phyloP scores from a whole-genome alignment of 1,140 invertebrate species.

The Drosophila elegans region DNA sequence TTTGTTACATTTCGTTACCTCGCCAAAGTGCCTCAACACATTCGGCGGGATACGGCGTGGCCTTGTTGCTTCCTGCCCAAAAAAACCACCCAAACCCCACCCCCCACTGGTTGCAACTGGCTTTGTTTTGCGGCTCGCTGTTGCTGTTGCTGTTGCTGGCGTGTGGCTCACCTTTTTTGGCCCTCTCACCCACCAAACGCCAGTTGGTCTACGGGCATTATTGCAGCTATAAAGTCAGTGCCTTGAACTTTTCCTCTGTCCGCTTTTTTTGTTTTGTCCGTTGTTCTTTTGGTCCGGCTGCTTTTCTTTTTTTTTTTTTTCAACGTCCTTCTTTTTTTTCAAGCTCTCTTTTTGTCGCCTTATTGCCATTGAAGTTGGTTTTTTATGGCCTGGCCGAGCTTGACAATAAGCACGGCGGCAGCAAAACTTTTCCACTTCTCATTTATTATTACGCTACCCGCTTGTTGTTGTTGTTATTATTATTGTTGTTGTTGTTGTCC shows the following conservation, averaged over 20 bases:
- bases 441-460: conserved; percentile 76
- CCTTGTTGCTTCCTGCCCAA: conserved; percentile 49
- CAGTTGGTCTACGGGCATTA: conserved; percentile 54
- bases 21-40: conserved; percentile 79
- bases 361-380: conserved; percentile 81
- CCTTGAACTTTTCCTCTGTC: conserved; percentile 72
- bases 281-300: conserved; percentile 62
- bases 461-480: conserved; percentile 27
- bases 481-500: conserved; percentile 49
- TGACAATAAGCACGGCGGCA: conserved; percentile 80
- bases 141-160: conserved; percentile 31
- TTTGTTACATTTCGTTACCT: conserved; percentile 82
- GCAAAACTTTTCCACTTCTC: conserved; percentile 81
- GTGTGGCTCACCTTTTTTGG: conserved; percentile 67
- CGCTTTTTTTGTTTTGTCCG: conserved; percentile 42
- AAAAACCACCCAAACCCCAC: not conserved
- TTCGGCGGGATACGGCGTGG: conserved; percentile 54
- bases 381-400: conserved; percentile 79
- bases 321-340: conserved; percentile 15
- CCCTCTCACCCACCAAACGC: not conserved
- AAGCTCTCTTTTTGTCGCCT: conserved; percentile 69
- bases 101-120: conserved; percentile 49
- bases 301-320: conserved; percentile 25
- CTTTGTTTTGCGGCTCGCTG: conserved; percentile 60
- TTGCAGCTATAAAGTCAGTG: conserved; percentile 82